Percentiles rank a stretch among this genome's conserved stretches.
phyloP scores from a whole-genome alignment of 1,140 invertebrate genomes.

The Anoplolepis gracilipes region DNA sequence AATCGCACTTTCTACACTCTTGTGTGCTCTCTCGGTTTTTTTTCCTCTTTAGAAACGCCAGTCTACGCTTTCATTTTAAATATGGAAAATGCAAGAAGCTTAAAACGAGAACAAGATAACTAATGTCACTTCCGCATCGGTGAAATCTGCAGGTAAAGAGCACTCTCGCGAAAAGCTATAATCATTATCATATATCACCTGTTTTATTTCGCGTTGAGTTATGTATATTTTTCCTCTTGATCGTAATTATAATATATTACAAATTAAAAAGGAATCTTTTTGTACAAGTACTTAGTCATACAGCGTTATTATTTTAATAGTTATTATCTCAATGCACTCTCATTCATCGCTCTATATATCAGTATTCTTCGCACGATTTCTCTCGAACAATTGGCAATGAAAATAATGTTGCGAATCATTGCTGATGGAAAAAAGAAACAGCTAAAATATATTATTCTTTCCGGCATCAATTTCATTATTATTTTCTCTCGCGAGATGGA shows the following conservation, averaged over 20 bases:
- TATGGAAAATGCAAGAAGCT: neutral
- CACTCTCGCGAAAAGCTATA: no score
- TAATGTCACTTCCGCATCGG: slow-evolving; percentile 4
- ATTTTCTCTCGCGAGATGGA: neutral
- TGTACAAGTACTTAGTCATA: neutral
- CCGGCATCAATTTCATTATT: neutral
- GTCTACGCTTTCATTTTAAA: neutral
- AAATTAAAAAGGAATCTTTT: neutral
- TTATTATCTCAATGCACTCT: neutral
- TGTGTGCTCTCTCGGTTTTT: neutral
- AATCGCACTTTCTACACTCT: no score
- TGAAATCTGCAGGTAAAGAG: neutral
- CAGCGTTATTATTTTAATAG: neutral
- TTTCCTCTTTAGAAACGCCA: neutral
- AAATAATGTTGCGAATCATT: neutral
- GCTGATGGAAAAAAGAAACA: neutral
- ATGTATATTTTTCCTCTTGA: neutral
- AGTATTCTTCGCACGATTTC: slow-evolving; percentile 12
- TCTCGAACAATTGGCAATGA: neutral
- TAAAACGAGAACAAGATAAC: neutral
- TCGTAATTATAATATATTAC: no score
- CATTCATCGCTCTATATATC: neutral
- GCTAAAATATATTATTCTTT: neutral
- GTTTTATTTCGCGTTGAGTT: neutral
- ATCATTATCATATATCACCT: no score